Evolutionary conservation across 2,113 vertebrate genomes (phyloP), one percentile per base, ranked within the genome.

Genomic region (Terrapene triunguis): DNA sequence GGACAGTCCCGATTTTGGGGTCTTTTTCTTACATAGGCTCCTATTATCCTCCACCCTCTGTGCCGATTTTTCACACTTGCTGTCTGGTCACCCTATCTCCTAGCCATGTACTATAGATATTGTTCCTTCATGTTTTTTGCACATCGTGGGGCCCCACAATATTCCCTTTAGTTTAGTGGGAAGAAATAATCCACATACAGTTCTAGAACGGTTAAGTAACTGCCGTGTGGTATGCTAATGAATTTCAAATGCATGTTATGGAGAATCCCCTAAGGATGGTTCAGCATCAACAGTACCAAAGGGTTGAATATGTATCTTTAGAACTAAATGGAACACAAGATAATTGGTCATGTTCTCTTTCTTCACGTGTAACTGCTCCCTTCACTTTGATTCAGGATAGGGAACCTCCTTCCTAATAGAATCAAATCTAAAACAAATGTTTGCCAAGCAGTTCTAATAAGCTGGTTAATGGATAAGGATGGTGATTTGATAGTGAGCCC

Each of bases 131-230:
- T 13, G 12, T 44, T 24, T 93, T 74, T 93, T 86, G 90, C 84
- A 85, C 51, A 87, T 92, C 76, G 84, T 84, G 91, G 90, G 65
- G 85, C 76, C 55, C 94, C 53, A 38, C 91, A 89, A 55, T 88
- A 44, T 59, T 93, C 82, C 84, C 93, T 84, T 82, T 62, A 72
- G 24, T 79, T 82, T 44, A 59, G 87, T 1, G 22, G 62, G 24
- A 81, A 85, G 90, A 89, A 21, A 62, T 29, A 89, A 76, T 42
- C 69, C 27, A 57, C 80, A 54, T 21, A 87, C 59, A 35, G 82
- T 51, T 47, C 44, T 95, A 27, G 89, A 92, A 76, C 2, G 74
- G 65, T 44, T 91, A 85, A 87, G 21, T 42, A 76, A 25, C 22
- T 74, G 72, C 21, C 38, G 4, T 10, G 38, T 74, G 72, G 8